phyloP scores from a whole-genome alignment of 2,113 vertebrate genomes.

The Falcunculus frontatus region DNA sequence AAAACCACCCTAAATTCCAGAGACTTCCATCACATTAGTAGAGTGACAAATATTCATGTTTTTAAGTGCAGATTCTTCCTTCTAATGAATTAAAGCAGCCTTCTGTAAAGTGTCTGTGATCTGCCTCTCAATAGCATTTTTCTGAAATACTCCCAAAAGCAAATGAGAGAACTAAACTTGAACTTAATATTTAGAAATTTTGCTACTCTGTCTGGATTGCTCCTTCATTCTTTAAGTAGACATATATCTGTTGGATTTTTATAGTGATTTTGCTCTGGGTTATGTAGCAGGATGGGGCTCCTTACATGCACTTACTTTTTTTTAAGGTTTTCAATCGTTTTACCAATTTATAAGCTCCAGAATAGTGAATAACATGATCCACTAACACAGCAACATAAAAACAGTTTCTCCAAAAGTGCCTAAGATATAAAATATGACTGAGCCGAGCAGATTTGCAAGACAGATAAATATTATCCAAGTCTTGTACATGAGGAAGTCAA shows the following conservation, averaged over 20 bases:
- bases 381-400: not conserved
- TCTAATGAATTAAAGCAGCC: not conserved
- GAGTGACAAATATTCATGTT: not conserved
- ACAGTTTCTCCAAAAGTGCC: not conserved
- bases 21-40: not conserved
- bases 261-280: not conserved
- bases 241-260: not conserved
- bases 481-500: not conserved
- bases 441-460: not conserved
- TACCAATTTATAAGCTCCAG: not conserved
- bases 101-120: not conserved
- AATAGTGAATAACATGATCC: not conserved
- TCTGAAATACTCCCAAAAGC: not conserved
- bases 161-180: not conserved
- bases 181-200: not conserved
- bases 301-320: not conserved
- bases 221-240: not conserved
- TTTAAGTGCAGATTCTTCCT: not conserved
- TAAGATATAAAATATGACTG: not conserved
- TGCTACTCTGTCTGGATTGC: not conserved
- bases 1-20: not conserved
- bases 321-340: not conserved
- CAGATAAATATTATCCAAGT: not conserved
- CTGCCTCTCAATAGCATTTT: not conserved
- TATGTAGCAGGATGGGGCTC: not conserved